These are phyloP conservation scores for Stenotaenia linearis DNA, from an alignment of 2,888 invertebrate species.

Conservation along the genomic window DNA sequence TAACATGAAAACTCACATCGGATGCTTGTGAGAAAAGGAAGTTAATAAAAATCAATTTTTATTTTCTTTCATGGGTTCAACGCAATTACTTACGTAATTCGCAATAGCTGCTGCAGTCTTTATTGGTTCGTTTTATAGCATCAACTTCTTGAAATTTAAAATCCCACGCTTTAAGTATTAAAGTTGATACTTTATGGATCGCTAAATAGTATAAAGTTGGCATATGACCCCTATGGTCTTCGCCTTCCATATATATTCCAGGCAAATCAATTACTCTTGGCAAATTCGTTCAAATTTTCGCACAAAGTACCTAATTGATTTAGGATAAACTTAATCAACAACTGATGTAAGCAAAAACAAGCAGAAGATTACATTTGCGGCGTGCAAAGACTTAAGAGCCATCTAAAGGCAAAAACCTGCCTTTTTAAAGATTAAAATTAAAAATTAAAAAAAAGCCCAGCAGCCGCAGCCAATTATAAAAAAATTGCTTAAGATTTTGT, in stretches of 20 bases:
- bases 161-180: not conserved
- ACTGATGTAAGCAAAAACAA: no score
- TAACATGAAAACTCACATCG: not conserved
- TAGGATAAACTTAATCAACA: no score
- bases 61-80: not conserved
- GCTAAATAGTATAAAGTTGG: not conserved
- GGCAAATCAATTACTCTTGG: no score
- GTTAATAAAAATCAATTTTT: not conserved
- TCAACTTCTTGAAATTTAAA: not conserved
- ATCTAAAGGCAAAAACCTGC: no score
- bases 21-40: not conserved
- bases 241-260: not conserved
- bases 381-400: no score
- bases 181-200: not conserved
- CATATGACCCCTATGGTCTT: not conserved
- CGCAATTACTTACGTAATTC: not conserved
- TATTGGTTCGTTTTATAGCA: not conserved
- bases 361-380: no score
- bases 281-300: no score
- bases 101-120: not conserved
- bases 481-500: no score
- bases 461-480: no score
- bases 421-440: no score
- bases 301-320: no score
- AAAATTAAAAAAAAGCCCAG: no score